phyloP scores from a whole-genome alignment of 2,888 invertebrate genomes.

The Parochlus steinenii region DNA sequence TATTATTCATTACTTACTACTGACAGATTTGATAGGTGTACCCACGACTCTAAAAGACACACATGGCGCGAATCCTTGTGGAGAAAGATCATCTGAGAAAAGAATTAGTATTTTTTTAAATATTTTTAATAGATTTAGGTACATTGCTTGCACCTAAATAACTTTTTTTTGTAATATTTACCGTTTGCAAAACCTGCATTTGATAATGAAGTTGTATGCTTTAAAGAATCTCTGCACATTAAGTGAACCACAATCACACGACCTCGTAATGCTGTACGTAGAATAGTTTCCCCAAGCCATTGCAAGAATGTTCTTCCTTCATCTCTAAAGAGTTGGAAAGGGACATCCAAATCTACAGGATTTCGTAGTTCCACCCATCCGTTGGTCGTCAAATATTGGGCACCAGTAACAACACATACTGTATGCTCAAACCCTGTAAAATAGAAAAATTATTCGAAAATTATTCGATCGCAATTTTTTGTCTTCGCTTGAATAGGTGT shows the following conservation, averaged over 20 bases:
- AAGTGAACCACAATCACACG: constrained; percentile 63
- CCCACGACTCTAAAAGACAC: constrained; percentile 76
- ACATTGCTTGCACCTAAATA: neutral
- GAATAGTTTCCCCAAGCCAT: constrained; percentile 72
- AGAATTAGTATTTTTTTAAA: neutral
- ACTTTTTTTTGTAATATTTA: neutral
- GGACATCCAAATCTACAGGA: constrained; percentile 56
- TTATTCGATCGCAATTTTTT: too few species aligned
- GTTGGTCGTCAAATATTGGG: constrained; percentile 59
- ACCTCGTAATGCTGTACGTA: constrained; percentile 61
- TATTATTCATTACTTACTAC: constrained; percentile 34
- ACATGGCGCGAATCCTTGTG: constrained; percentile 47
- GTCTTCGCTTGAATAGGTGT: too few species aligned
- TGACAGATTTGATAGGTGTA: constrained; percentile 47
- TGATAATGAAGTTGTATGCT: constrained; percentile 17
- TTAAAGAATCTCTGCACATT: constrained; percentile 64
- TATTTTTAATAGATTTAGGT: neutral
- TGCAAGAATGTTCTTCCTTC: constrained; percentile 65
- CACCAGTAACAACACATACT: constrained; percentile 71
- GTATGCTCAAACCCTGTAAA: constrained; percentile 55
- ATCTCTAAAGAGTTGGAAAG: constrained; percentile 50
- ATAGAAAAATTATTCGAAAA: constrained; percentile 7
- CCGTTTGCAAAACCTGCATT: neutral
- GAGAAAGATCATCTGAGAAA: neutral
- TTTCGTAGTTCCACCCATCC: constrained; percentile 71